phyloP scores from a whole-genome alignment of 2,113 vertebrate species.

The Pelobates fuscus region DNA sequence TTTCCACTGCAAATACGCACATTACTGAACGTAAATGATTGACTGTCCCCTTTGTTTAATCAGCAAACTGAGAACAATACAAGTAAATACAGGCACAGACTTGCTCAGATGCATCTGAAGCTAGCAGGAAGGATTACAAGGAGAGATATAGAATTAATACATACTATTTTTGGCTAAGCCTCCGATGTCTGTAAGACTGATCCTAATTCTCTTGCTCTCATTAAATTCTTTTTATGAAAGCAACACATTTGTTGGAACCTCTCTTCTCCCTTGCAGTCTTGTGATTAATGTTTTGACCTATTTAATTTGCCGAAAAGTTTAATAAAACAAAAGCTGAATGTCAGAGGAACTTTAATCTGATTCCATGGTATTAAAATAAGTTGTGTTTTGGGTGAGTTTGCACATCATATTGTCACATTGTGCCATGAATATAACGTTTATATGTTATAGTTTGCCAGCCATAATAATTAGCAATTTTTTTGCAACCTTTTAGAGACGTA shows the following conservation, averaged over 20 bases:
- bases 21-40: too few relatives aligned
- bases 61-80: neutral
- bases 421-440: too few relatives aligned
- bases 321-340: neutral
- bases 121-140: slow-evolving; percentile 61
- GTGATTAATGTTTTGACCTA: slow-evolving; percentile 64
- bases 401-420: too few relatives aligned
- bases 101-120: slow-evolving; percentile 56
- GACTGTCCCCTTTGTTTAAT: too few relatives aligned
- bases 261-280: slow-evolving; percentile 55
- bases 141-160: slow-evolving; percentile 68
- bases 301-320: slow-evolving; percentile 52
- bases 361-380: neutral
- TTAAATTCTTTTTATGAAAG: slow-evolving; percentile 64
- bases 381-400: too few relatives aligned
- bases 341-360: neutral
- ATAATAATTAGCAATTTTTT: too few relatives aligned
- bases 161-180: slow-evolving; percentile 70
- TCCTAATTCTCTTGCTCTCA: slow-evolving; percentile 61
- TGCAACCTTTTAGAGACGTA: too few relatives aligned
- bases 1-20: too few relatives aligned
- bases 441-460: too few relatives aligned
- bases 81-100: slow-evolving; percentile 8
- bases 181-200: slow-evolving; percentile 66
- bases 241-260: slow-evolving; percentile 56